Evolutionary conservation across 2,888 invertebrate genomes (phyloP), one percentile per base, ranked within the genome.

Genomic region (Psylliodes chrysocephalus): DNA sequence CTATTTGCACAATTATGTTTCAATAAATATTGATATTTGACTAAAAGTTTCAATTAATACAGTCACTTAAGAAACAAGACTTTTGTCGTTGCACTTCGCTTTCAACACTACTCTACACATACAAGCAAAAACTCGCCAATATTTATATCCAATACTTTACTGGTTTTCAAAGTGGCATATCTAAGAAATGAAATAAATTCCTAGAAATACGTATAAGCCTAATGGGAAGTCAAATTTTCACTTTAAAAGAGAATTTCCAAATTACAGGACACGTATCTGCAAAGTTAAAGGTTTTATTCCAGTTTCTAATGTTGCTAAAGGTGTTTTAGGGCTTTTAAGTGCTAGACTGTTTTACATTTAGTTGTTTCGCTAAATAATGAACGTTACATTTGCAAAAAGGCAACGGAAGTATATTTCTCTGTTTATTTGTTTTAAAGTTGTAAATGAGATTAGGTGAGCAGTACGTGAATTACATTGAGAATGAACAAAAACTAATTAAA

Each of bases 241-340:
- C 42, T 18, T 5, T 1, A 18, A 18, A 18, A 5, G 17, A 42
- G 18, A 17, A 42, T 42, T 18, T 17, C 42, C 18, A 42, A 42
- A 42, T 42, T 42, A 42, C 42, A 42, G 42, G 18, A 17, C 42
- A 42, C 18, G 42, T 42, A 42, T 42, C 18, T 42, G 1, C 14
- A 18, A 18, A 42, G 42, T 42, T 42, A 42, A 42, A 18, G 2
- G 18, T 42, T 42, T 42, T 42, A 17, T 42, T 18, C 18, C 10
- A 15, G 18, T 18, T 42, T 17, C 42, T 15, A 18, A 18, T 18
- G 18, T 42, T 42, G 12, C 18, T 17, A 4, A 42, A 42, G 42
- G 42, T 42, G 42, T 42, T 12, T 38, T 38, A 2, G 33, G 33
- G 38, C 15, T 18, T 42, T 42, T 42, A 17, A 5, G 18, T 2